Evolutionary conservation across 2,113 vertebrate species (phyloP).

Genomic region (Daubentonia madagascariensis): DNA sequence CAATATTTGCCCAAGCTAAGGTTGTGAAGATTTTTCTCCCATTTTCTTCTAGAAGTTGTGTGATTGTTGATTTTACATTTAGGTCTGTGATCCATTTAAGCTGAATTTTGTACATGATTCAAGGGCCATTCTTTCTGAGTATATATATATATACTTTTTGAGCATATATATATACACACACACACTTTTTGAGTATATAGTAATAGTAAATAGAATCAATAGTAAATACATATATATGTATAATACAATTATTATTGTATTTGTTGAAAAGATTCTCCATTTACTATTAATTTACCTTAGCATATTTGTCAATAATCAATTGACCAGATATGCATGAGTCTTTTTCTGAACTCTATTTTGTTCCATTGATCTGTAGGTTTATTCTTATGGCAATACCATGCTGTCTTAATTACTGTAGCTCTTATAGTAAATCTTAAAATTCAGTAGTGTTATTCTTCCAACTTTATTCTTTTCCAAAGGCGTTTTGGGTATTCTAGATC

Average conservation of each 20-base stretch:
- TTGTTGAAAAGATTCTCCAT: not conserved
- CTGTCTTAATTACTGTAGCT: not conserved
- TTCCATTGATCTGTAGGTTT: not conserved
- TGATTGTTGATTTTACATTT: not conserved
- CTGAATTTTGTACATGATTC: not conserved
- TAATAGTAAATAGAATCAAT: not conserved
- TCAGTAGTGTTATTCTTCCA: not conserved
- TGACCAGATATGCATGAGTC: not conserved
- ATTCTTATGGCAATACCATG: not conserved
- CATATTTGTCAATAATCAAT: not conserved
- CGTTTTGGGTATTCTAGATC: not conserved
- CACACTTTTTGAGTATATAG: not conserved
- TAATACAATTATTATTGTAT: not conserved
- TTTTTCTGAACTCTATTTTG: not conserved
- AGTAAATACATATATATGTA: not conserved
- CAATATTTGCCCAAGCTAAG: not conserved
- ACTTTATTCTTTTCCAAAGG: not conserved
- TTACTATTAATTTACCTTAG: not conserved
- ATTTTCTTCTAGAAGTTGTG: not conserved
- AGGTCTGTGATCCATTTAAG: not conserved
- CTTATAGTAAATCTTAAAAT: not conserved
- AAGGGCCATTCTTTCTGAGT: not conserved
- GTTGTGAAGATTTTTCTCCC: not conserved
- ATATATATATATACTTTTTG: too few species aligned
- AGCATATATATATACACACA: not conserved